phyloP scores from a whole-genome alignment of 37 sponge, comb jelly and placozoan genomes.

The Lycopodina hypogea region DNA sequence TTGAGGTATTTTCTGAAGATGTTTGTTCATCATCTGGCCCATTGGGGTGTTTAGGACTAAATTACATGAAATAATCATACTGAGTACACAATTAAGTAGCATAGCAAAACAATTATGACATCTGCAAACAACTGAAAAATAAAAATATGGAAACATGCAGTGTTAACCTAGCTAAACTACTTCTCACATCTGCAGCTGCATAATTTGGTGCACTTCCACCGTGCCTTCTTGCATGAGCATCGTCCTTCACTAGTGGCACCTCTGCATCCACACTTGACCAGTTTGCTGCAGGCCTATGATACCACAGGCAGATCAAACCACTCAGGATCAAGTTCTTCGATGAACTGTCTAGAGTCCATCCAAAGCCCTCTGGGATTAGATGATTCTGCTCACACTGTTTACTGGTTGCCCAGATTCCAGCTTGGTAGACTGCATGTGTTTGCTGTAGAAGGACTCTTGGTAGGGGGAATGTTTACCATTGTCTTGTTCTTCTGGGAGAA shows the following conservation, averaged over 20 bases:
- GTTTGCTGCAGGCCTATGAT: neutral
- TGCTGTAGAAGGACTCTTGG: no score
- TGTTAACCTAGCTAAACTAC: no score
- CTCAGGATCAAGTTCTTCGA: neutral
- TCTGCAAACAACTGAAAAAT: neutral
- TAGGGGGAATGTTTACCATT: neutral
- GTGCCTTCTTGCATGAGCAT: no score
- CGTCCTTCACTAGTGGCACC: neutral
- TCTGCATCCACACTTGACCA: neutral
- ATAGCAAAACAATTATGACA: neutral
- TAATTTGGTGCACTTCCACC: no score
- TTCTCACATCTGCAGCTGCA: neutral
- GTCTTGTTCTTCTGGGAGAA: neutral
- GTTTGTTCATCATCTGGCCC: no score
- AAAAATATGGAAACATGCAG: no score
- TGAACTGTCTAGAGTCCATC: neutral
- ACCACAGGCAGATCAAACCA: neutral
- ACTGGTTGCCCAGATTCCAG: neutral
- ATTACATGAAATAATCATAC: no score
- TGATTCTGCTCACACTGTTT: neutral
- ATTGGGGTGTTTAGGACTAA: no score
- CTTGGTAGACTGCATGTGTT: neutral
- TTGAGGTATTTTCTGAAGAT: no score
- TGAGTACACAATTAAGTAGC: neutral
- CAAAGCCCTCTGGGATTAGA: neutral